phyloP scores from a whole-genome alignment of 1,140 invertebrate species.

The Asobara japonica region DNA sequence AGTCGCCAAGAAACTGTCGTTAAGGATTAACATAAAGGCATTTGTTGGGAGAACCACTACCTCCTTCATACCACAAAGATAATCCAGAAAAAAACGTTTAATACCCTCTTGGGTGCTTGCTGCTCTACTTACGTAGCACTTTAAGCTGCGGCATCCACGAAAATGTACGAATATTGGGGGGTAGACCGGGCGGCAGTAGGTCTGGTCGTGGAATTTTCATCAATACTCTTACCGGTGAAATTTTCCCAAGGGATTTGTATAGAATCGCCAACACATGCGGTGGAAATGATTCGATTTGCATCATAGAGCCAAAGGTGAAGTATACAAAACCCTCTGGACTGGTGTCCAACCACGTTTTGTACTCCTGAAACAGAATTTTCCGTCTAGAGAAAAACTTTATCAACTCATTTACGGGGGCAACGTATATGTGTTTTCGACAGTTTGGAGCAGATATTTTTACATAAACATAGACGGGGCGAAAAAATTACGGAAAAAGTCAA shows the following conservation, averaged over 20 bases:
- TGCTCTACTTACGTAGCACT: slow-evolving; percentile 68
- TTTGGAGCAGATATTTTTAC: too few species aligned
- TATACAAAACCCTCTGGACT: slow-evolving; percentile 75
- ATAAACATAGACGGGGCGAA: too few species aligned
- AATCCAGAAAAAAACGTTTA: too few species aligned
- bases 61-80: too few species aligned
- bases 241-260: slow-evolving; percentile 48
- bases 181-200: slow-evolving; percentile 57
- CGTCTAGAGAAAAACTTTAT: background rate
- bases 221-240: slow-evolving; percentile 49
- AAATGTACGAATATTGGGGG: slow-evolving; percentile 70
- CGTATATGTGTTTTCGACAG: background rate
- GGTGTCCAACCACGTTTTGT: slow-evolving; percentile 70
- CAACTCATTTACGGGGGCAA: too few species aligned
- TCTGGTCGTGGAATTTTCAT: slow-evolving; percentile 47
- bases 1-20: too few species aligned
- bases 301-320: slow-evolving; percentile 76
- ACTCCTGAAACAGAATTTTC: slow-evolving; percentile 4
- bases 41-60: too few species aligned
- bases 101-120: too few species aligned
- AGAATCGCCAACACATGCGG: slow-evolving; percentile 37
- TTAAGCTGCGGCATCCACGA: slow-evolving; percentile 74
- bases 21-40: too few species aligned
- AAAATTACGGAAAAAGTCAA: background rate
- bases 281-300: slow-evolving; percentile 69